Evolutionary conservation across 2,113 vertebrate species (phyloP).

Genomic region (Pogonocichla stellata): DNA sequence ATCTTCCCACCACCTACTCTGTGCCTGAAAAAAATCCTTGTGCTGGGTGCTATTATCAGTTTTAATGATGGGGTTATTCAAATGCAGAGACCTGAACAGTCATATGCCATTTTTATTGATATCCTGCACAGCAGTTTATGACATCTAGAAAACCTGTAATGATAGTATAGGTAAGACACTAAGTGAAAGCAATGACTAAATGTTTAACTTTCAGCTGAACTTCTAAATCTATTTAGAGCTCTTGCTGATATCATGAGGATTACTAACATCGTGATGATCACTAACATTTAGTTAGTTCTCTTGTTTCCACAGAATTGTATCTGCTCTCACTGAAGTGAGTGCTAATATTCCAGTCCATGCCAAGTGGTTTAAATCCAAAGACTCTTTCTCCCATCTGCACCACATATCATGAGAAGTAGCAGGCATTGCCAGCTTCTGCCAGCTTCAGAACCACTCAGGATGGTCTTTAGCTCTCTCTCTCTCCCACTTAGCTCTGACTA

Average conservation of each 20-base stretch:
- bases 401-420: not conserved
- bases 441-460: not conserved
- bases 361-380: not conserved
- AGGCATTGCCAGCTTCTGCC: not conserved
- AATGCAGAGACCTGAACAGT: conserved; percentile 19
- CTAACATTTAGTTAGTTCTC: not conserved
- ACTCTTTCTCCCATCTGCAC: not conserved
- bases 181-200: conserved; percentile 50
- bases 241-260: conserved; percentile 32
- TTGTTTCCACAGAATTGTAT: not conserved
- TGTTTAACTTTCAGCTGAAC: conserved; percentile 31
- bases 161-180: conserved; percentile 40
- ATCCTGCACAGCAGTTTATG: not conserved
- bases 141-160: conserved; percentile 13
- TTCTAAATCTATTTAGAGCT: conserved; percentile 47
- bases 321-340: not conserved
- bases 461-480: not conserved
- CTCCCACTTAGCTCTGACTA: not conserved
- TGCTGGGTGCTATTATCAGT: not conserved
- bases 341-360: not conserved
- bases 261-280: conserved; percentile 9
- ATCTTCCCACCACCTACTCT: conserved; percentile 5
- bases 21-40: not conserved
- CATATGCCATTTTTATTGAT: conserved; percentile 28
- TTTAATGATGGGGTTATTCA: conserved; percentile 25